Evolutionary conservation across 2,797 vertebrate species (phyloP).

Genomic region (Amblyopsis hoosieri): DNA sequence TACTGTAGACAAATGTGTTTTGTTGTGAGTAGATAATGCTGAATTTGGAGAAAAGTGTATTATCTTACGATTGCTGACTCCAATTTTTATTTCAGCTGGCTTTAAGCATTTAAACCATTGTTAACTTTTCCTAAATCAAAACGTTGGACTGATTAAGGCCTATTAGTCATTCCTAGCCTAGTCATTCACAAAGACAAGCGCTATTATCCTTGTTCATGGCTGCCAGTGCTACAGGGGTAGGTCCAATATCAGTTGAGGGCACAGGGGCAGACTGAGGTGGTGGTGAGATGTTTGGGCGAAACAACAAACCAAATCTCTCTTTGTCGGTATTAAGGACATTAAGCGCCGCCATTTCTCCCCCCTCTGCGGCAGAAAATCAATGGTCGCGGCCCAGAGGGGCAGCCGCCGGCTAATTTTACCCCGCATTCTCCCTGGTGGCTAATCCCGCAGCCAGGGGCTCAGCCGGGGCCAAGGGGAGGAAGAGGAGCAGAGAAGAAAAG

Average conservation of each 20-base stretch:
- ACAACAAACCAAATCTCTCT: slow-evolving; percentile 59
- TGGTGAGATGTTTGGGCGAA: slow-evolving; percentile 39
- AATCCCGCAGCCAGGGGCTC: slow-evolving; percentile 74
- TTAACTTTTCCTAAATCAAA: no score
- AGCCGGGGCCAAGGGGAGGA: slow-evolving; percentile 58
- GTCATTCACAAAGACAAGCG: no score
- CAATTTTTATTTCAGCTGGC: no score
- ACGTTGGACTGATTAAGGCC: no score
- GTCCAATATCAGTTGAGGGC: slow-evolving; percentile 50
- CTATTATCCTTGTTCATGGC: no score
- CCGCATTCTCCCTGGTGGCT: slow-evolving; percentile 77
- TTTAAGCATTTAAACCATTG: no score
- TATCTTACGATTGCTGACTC: no score
- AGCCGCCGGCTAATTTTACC: slow-evolving; percentile 75
- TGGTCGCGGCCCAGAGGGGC: slow-evolving; percentile 66
- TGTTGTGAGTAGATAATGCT: no score
- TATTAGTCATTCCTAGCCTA: no score
- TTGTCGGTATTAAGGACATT: slow-evolving; percentile 75
- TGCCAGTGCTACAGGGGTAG: no score
- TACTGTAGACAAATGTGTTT: no score
- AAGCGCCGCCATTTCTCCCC: slow-evolving; percentile 67
- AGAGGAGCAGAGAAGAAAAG: slow-evolving; percentile 73
- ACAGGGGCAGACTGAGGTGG: slow-evolving; percentile 38
- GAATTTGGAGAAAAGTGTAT: no score
- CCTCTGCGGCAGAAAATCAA: slow-evolving; percentile 82